phyloP scores from a whole-genome alignment of 35 echinoderm and acorn worm genomes.

The Lytechinus variegatus region DNA sequence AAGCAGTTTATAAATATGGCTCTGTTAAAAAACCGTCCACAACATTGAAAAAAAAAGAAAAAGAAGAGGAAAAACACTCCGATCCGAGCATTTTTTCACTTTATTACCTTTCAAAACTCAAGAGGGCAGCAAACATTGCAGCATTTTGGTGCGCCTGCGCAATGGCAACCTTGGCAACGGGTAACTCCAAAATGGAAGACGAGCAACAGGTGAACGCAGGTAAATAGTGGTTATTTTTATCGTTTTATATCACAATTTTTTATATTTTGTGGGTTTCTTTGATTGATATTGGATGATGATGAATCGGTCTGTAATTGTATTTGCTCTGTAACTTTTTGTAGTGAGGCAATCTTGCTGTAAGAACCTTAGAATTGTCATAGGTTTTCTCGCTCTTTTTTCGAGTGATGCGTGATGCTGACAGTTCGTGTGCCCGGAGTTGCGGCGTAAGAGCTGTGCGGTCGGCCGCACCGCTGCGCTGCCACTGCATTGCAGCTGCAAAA shows the following conservation, averaged over 20 bases:
- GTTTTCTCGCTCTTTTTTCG: not conserved
- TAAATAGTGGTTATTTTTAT: not conserved
- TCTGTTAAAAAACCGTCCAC: too few species aligned
- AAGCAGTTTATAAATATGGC: too few species aligned
- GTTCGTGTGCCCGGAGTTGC: not conserved
- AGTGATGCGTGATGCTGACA: not conserved
- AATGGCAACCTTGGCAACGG: conserved; percentile 29
- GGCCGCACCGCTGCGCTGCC: too few species aligned
- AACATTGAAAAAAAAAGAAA: too few species aligned
- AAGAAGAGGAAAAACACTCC: too few species aligned
- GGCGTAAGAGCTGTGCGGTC: not conserved
- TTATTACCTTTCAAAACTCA: not conserved
- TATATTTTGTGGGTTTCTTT: not conserved
- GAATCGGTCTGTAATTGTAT: too few species aligned
- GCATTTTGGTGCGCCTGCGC: not conserved
- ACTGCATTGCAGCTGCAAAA: too few species aligned
- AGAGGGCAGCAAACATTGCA: not conserved
- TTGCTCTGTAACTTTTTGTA: too few species aligned
- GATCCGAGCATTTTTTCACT: too few species aligned
- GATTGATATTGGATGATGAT: not conserved
- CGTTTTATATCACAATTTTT: not conserved
- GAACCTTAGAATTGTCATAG: not conserved
- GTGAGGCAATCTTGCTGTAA: too few species aligned
- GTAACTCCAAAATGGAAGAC: conserved; percentile 50
- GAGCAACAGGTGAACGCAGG: conserved; percentile 44